Base-by-base conservation (phyloP, 1,140 invertebrate genomes). In the Trichomalopsis sarcophagae region DNA sequence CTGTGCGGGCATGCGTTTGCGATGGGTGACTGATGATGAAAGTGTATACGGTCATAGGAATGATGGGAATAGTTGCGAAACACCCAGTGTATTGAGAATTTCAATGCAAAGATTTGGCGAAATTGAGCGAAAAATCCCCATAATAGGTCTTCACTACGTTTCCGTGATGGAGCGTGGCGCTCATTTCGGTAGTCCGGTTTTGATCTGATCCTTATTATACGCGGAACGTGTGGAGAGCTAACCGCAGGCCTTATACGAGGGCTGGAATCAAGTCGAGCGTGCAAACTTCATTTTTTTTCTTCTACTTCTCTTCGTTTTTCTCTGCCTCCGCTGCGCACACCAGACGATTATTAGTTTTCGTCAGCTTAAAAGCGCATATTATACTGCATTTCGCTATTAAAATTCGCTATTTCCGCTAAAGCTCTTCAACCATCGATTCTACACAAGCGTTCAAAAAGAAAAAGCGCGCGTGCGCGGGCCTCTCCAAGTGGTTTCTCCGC, bases 161-260 rank as follows among this genome's bases (percentile, higher is more conserved):
- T 21, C 30, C 14, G 23, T 21, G 33, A 17, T 7, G 40, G 40
- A 44, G 21, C 9, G 27, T 17, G 69, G 23, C 40, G 69, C 69
- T 75, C 81, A 62, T 36, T 75, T 74, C 47, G 23, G 47, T 75
- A 55, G 44, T 74, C 44, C 81, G 44, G 44, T 55, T 62, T 73
- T 75, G 44, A 55, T 62, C 27, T 30, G 69, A 82, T 47, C 68
- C 44, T 82, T 40, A 62, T 75, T 74, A 75, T 30, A 62, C 44
- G 6, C 5, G 17, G 5, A n/a, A 62, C 55, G 55, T 21, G 55
- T 21, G 6, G 17, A 55, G 11, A 17, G 14, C 55, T 62, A 17
- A 17, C 55, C 55, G 7, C 55, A 62, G 7, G 21, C 21, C 55
- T 62, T n/a, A n/a, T 21, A 7, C 7, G 55, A 21, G 76, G 30